These are phyloP conservation scores for Anas capensis DNA, from an alignment of 2,797 vertebrate genomes.

Conservation along the genomic window DNA sequence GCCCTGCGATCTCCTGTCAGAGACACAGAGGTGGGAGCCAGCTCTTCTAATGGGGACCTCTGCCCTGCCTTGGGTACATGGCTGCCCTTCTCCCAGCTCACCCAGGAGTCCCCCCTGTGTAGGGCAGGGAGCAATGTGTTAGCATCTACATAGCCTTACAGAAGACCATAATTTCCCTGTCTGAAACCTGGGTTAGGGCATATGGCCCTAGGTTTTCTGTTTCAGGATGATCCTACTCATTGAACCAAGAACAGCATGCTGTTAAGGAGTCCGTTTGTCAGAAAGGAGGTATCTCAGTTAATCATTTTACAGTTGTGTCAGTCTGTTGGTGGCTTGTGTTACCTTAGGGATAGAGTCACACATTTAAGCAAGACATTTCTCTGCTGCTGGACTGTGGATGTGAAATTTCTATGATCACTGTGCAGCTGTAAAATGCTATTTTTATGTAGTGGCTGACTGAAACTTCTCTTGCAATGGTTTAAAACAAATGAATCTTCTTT, in stretches of 20 bases:
- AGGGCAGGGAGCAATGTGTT: background rate
- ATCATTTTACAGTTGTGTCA: background rate
- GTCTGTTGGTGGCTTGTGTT: fast-evolving
- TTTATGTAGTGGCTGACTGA: background rate
- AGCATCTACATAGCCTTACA: background rate
- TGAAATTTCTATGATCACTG: background rate
- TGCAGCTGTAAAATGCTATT: background rate
- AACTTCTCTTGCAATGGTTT: background rate
- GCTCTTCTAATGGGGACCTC: background rate
- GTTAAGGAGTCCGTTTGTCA: background rate
- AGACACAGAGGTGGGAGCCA: fast-evolving
- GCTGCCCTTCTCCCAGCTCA: background rate
- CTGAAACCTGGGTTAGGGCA: background rate
- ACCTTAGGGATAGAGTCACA: background rate
- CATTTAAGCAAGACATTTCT: background rate
- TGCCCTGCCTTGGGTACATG: background rate
- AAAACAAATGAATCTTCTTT: background rate
- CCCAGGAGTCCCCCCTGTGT: fast-evolving
- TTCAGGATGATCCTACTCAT: background rate
- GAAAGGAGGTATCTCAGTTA: background rate
- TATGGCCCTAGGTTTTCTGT: background rate
- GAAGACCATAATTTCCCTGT: background rate
- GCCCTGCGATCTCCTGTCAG: background rate
- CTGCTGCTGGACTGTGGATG: fast-evolving
- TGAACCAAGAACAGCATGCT: background rate